Conservation (phyloP, 2,113 vertebrate genomes). For the Colistium nudipinnis region DNA sequence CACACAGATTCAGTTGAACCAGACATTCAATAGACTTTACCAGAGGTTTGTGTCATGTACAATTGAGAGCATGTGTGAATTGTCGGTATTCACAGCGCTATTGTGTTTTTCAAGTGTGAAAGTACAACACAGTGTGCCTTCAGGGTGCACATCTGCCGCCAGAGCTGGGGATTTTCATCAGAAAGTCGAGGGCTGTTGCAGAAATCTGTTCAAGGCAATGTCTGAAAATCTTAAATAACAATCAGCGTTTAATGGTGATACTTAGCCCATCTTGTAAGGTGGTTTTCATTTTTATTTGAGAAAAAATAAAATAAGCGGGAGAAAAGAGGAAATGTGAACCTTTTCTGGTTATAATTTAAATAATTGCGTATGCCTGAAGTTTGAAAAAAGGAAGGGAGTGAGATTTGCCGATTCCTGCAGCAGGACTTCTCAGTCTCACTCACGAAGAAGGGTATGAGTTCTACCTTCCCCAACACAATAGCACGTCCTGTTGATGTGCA, state of each 20-base stretch:
- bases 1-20: not conserved
- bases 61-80: not conserved
- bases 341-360: too few relatives aligned
- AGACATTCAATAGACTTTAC: not conserved
- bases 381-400: not conserved
- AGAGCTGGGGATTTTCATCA: conserved; percentile 21
- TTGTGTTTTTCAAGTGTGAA: not conserved
- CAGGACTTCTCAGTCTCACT: conserved; percentile 32
- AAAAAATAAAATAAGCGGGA: not conserved
- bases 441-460: conserved; percentile 38
- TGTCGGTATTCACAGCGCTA: not conserved
- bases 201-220: conserved; percentile 31
- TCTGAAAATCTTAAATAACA: conserved; percentile 27
- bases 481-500: conserved; percentile 24
- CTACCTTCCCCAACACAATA: conserved; percentile 39
- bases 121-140: not conserved
- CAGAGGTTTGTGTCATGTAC: not conserved
- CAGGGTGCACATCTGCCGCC: conserved; percentile 27
- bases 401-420: conserved; percentile 20
- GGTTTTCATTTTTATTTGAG: too few relatives aligned
- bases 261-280: too few relatives aligned
- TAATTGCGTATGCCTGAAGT: not conserved
- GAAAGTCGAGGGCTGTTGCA: not conserved
- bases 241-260: too few relatives aligned
- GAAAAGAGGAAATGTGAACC: not conserved